Evolutionary conservation across 1,140 invertebrate genomes (phyloP).

Genomic region (Scaptomyza hsui): DNA sequence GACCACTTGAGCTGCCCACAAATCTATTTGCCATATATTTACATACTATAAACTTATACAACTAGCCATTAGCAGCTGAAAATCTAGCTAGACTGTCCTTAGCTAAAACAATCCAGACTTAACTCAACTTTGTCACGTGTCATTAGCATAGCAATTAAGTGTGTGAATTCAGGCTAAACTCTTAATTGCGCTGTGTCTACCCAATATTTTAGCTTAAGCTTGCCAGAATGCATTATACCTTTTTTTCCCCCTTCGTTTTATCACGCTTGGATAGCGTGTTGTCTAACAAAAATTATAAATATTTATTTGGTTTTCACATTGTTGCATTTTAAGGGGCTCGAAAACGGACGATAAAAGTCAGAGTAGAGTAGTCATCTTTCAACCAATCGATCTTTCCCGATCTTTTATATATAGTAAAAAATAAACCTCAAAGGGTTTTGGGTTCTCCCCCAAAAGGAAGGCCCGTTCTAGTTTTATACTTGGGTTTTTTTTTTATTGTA

Average conservation of each 20-base stretch:
- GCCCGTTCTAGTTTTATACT: conserved; percentile 27
- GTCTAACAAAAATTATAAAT: neutral
- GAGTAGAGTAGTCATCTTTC: too few species aligned
- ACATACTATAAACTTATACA: neutral
- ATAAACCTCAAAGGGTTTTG: neutral
- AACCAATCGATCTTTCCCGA: too few species aligned
- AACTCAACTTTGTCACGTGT: conserved; percentile 61
- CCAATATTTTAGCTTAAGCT: conserved; percentile 1
- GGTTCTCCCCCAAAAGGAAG: neutral
- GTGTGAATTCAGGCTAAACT: conserved; percentile 48
- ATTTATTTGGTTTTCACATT: neutral
- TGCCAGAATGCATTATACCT: conserved; percentile 3
- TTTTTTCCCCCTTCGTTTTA: neutral
- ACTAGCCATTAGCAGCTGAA: neutral
- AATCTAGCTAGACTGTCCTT: neutral
- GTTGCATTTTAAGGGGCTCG: neutral
- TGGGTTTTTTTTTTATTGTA: conserved; percentile 6
- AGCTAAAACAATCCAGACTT: conserved; percentile 21
- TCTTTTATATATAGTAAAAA: too few species aligned
- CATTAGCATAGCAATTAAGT: conserved; percentile 62
- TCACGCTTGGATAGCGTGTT: conserved; percentile 3
- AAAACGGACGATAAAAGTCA: neutral
- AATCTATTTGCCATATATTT: conserved; percentile 10
- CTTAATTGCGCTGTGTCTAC: conserved; percentile 51
- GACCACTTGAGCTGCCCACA: conserved; percentile 30